Evolutionary conservation across 2,888 invertebrate genomes (phyloP).

Genomic region (Agapostemon virescens): DNA sequence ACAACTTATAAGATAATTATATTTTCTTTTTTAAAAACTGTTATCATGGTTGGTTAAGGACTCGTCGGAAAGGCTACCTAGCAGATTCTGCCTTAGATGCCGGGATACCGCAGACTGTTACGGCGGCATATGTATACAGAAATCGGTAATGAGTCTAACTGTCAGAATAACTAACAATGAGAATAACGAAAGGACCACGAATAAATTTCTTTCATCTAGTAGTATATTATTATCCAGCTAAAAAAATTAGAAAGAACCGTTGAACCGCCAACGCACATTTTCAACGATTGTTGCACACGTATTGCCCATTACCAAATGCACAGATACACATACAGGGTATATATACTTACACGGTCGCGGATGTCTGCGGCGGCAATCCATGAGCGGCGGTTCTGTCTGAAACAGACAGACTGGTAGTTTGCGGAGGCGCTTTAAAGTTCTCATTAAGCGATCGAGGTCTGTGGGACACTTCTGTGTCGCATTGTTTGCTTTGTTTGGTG

Average conservation of each 20-base stretch:
- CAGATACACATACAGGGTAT: neutral
- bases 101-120: no score
- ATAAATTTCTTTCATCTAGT: no score
- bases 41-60: no score
- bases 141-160: no score
- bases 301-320: neutral
- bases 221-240: neutral
- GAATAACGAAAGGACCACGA: no score
- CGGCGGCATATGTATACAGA: no score
- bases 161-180: no score
- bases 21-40: no score
- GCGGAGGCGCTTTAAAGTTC: slow-evolving; percentile 73
- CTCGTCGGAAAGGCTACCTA: no score
- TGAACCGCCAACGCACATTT: neutral
- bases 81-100: no score
- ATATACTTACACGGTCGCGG: neutral
- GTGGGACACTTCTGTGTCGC: slow-evolving; percentile 74
- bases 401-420: slow-evolving; percentile 63
- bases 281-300: neutral
- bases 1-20: no score
- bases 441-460: slow-evolving; percentile 78
- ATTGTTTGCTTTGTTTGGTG: slow-evolving; percentile 77
- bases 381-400: slow-evolving; percentile 37
- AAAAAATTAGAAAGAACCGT: neutral
- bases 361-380: neutral